Conservation (phyloP, 2,797 vertebrate genomes). For the Halcyon badia region DNA sequence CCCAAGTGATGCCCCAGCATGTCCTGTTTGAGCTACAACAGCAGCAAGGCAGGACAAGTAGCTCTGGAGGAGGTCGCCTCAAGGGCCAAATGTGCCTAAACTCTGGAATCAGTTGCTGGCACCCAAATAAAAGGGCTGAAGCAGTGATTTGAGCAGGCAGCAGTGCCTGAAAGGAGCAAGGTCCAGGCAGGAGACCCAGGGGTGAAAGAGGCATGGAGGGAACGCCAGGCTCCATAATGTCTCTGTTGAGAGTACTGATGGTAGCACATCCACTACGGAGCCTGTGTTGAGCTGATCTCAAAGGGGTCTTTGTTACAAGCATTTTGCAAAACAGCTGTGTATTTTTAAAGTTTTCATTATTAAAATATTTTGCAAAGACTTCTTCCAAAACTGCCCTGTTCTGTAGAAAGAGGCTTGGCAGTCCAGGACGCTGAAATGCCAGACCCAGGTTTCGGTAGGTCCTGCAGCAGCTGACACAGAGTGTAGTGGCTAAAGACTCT, state of each 20-base stretch:
- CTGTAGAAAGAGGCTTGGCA: slow-evolving; percentile 36
- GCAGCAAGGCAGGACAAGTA: neutral
- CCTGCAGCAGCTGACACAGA: slow-evolving; percentile 9
- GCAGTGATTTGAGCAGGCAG: neutral
- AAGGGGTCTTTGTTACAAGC: slow-evolving; percentile 15
- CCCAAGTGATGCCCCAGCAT: neutral
- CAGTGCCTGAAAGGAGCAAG: neutral
- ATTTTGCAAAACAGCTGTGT: slow-evolving; percentile 58
- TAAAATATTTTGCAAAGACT: slow-evolving; percentile 65
- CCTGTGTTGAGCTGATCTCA: slow-evolving; percentile 24
- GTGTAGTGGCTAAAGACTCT: neutral
- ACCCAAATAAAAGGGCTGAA: neutral
- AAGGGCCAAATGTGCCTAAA: neutral
- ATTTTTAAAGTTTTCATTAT: slow-evolving; percentile 66
- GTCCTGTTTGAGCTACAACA: neutral
- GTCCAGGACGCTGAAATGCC: neutral
- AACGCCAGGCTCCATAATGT: slow-evolving; percentile 1
- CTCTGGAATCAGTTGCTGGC: neutral
- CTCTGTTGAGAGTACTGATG: slow-evolving; percentile 37
- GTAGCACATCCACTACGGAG: neutral
- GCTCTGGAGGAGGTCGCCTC: neutral
- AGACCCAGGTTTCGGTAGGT: slow-evolving; percentile 45
- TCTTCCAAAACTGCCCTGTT: slow-evolving; percentile 45
- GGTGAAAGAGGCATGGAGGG: neutral
- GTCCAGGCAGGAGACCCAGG: neutral